Percentiles rank a stretch among this genome's conserved stretches.
These are phyloP conservation scores for Coenobita brevimanus DNA, from an alignment of 1,140 invertebrate species.

Conservation along the genomic window DNA sequence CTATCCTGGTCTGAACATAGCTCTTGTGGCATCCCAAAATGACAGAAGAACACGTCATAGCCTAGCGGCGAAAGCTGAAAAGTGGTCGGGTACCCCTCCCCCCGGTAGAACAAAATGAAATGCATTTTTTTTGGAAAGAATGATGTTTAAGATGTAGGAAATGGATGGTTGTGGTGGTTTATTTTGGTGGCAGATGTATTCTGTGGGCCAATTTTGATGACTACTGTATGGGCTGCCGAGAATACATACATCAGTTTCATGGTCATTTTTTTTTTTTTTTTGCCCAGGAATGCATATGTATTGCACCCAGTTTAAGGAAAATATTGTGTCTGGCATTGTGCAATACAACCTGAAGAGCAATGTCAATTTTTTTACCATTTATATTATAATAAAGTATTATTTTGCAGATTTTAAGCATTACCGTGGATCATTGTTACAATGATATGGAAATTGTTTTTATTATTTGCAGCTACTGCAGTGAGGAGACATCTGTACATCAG, in stretches of 20 bases:
- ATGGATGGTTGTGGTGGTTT: conserved; percentile 20
- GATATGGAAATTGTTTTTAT: conserved; percentile 14
- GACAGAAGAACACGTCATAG: too few species aligned
- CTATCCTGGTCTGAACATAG: too few species aligned
- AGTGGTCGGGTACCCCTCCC: too few species aligned
- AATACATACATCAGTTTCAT: conserved; percentile 12
- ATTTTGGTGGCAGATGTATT: conserved; percentile 10
- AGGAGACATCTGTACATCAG: conserved; percentile 18
- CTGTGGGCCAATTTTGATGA: conserved; percentile 15
- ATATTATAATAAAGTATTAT: conserved; percentile 15
- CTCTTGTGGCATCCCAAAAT: too few species aligned
- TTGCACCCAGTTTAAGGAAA: background rate
- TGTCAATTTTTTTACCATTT: conserved; percentile 10
- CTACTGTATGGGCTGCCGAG: background rate
- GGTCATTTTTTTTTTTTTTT: conserved; percentile 8
- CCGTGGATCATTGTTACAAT: conserved; percentile 12
- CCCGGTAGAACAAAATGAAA: too few species aligned
- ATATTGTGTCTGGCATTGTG: conserved; percentile 11
- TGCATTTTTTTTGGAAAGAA: too few species aligned
- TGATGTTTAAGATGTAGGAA: too few species aligned
- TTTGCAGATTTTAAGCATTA: background rate
- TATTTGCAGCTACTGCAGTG: conserved; percentile 11
- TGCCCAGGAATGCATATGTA: background rate
- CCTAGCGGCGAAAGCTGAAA: too few species aligned
- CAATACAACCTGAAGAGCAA: conserved; percentile 20